Evolutionary conservation across 2,113 vertebrate species (phyloP), one percentile per base, ranked within the genome.

Genomic region (Solenodon paradoxus): DNA sequence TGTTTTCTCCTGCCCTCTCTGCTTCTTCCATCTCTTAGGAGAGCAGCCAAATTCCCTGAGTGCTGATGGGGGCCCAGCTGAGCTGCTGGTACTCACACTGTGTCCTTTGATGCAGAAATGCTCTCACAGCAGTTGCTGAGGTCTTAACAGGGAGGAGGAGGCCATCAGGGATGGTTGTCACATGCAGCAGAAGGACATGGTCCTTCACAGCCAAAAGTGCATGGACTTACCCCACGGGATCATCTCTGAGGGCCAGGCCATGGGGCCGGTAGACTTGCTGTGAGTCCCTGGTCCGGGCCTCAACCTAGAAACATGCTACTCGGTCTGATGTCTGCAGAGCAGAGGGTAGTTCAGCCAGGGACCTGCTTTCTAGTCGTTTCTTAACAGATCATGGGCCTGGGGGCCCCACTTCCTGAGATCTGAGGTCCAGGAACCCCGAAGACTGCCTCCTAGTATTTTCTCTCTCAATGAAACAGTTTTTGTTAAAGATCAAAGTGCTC

Each of bases 41-140:
- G 2, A 66, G 87, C 64, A 75, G 69, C 63, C 86, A 96, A 96
- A 72, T 74, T 93, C 75, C 47, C 66, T 57, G 22, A n/a, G 72
- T 51, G 30, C 7, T 59, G 32, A 61, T 79, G 66, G 64, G 68
- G 40, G 12, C n/a, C 82, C 61, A 32, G 53, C 59, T 85, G 95
- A 84, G 66, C 2, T 24, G n/a, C 68, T 47, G 53, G 53, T 49
- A 4, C 51, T 66, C 92, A 42, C 8, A 5, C n/a, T 45, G 78
- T 64, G 20, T 22, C 22, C 61, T 85, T 51, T 78, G 91, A 68
- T 51, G n/a, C 47, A 75, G 42, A 87, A 6, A 2, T 72, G 77
- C 88, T 57, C 85, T 95, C 42, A 17, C 26, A 24, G 26, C 66
- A 20, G 11, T 32, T 63, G 47, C 49, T 55, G 55, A 74, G 42